phyloP scores from a whole-genome alignment of 1,140 invertebrate species.

The Dreissena polymorpha region DNA sequence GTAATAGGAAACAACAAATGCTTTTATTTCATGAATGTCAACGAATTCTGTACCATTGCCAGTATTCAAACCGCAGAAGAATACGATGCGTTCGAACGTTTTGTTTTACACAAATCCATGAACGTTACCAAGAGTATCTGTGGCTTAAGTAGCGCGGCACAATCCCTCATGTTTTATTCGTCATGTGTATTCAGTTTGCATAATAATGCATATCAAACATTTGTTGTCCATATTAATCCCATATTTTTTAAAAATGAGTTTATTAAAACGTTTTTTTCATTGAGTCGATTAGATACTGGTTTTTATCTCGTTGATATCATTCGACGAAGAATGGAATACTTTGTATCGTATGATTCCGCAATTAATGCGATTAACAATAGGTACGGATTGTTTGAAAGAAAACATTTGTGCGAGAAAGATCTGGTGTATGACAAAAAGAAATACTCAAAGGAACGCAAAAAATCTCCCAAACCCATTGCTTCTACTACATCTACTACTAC shows the following conservation, averaged over 20 bases:
- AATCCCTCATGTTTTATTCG: not conserved
- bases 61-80: not conserved
- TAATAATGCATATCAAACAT: not conserved
- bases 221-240: not conserved
- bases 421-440: not conserved
- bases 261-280: not conserved
- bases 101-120: not conserved
- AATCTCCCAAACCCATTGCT: not conserved
- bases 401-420: not conserved
- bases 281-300: not conserved
- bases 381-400: not conserved
- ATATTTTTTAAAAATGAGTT: not conserved
- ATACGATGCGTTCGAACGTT: conserved; percentile 6
- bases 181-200: not conserved
- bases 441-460: not conserved
- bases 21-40: conserved; percentile 15
- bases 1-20: not conserved
- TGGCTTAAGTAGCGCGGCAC: no score
- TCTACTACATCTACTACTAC: not conserved
- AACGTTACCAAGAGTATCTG: not conserved
- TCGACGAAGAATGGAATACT: conserved; percentile 9
- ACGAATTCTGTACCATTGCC: not conserved
- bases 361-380: not conserved
- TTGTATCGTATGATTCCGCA: not conserved
- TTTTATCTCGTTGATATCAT: conserved; percentile 11